A percentile compares a stretch with the other conserved stretches of the same genome.
Conservation (phyloP, 2,888 invertebrate genomes). For the Psylliodes chrysocephalus region DNA sequence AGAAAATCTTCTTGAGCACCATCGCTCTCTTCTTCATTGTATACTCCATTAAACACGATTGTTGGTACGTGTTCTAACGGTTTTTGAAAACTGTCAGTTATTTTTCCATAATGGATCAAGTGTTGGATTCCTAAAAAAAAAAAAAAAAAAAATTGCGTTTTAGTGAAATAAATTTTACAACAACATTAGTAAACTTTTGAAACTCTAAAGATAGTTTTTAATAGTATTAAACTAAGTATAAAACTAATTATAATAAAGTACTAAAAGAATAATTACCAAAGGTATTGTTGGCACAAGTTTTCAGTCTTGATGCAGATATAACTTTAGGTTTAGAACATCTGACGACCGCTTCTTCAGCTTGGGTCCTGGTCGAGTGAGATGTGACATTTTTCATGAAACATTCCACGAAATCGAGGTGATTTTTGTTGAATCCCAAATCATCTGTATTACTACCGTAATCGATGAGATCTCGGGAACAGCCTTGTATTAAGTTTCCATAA, state of each 20-base stretch:
- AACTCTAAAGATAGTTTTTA: too few species aligned
- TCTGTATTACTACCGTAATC: constrained; percentile 42
- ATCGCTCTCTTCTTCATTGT: constrained; percentile 13
- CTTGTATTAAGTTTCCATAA: constrained; percentile 65
- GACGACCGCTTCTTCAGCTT: constrained; percentile 4
- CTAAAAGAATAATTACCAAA: constrained; percentile 29
- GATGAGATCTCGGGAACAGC: constrained; percentile 61
- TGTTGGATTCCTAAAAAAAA: constrained; percentile 18
- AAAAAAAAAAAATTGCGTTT: too few species aligned
- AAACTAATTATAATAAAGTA: too few species aligned
- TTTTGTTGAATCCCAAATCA: constrained; percentile 40
- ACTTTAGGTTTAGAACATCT: not conserved
- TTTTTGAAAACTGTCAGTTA: constrained; percentile 25
- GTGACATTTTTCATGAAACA: constrained; percentile 67
- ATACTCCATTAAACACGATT: constrained; percentile 16
- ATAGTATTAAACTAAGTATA: too few species aligned
- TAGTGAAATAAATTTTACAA: too few species aligned
- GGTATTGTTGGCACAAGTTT: constrained; percentile 1
- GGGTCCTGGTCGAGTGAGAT: not conserved
- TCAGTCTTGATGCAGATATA: constrained; percentile 1
- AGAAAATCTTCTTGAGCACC: constrained; percentile 9
- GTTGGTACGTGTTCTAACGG: constrained; percentile 26
- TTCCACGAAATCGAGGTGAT: constrained; percentile 67
- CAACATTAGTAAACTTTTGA: too few species aligned
- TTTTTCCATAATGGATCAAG: constrained; percentile 9